Evolutionary conservation across 1,140 invertebrate species (phyloP), one percentile per base, ranked within the genome.

Genomic region (Heliconius eleuchia): DNA sequence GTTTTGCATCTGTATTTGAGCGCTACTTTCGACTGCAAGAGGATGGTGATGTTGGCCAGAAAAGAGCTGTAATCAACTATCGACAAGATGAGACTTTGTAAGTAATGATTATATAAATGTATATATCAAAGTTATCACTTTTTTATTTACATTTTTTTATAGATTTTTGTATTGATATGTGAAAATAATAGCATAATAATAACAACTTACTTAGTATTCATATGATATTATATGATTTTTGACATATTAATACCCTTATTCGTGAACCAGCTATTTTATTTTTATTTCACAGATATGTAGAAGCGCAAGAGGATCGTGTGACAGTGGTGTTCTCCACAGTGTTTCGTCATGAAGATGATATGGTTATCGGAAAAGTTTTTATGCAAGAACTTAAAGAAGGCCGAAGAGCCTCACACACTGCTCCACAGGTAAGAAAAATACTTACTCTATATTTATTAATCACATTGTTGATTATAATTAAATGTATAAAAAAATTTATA

Each of bases 21-120:
- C 99, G 99, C 90, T 99, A 99, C 95, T 99, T 99, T 95, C 97
- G 99, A 91, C 99, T 99, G 94, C 99, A 99, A 96, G 98, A 99
- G 92, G 96, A 97, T 85, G 98, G 98, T 2, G 96, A 97, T 89
- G 97, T 98, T 90, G 97, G 97, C 13, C 97, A 99, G 82, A 98
- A 98, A 92, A 96, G 98, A 91, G 99, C 99, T 79, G 98, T 99
- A 77, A 99, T 99, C 92, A 98, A 99, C 94, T 99, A 99, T 94
- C 96, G 99, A 90, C 98, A 99, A 93, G 99, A 99, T 96, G 99
- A 99, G 96, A 99, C 99, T 74, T 96, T 99, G 99, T 99, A 95
- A 97, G 97, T 95, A 81, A 5, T 16, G 27, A 13, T 66, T 13
- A 27, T 66, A 27, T 16, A 66, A 66, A 5, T 27, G 9, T 46